Conservation (phyloP, 2,888 invertebrate species). For the Machimus rusticus region DNA sequence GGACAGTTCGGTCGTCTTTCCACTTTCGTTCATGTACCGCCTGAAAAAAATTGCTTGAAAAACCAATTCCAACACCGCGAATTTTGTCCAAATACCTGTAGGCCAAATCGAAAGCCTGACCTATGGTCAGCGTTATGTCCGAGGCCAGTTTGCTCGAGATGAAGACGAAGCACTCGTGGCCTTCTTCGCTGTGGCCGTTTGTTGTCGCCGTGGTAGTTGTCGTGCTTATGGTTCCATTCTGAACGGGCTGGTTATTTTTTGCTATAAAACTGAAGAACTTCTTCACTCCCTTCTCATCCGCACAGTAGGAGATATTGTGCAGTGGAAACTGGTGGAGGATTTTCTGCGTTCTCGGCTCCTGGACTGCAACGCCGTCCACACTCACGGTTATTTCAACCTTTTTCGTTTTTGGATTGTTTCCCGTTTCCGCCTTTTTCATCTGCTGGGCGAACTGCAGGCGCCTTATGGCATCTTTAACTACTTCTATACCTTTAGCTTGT, state of each 20-base stretch:
- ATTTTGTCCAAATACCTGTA: slow-evolving; percentile 70
- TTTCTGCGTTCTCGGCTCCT: slow-evolving; percentile 77
- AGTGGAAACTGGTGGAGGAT: slow-evolving; percentile 95
- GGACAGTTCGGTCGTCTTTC: slow-evolving; percentile 86
- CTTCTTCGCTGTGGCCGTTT: slow-evolving; percentile 70
- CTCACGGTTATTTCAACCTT: slow-evolving; percentile 97
- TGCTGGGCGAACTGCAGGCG: slow-evolving; percentile 95
- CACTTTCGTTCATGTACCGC: slow-evolving; percentile 90
- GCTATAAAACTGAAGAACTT: slow-evolving; percentile 79
- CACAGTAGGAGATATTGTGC: slow-evolving; percentile 98
- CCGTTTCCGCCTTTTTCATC: slow-evolving; percentile 88
- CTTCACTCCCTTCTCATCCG: slow-evolving; percentile 98
- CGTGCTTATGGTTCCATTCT: slow-evolving; percentile 41
- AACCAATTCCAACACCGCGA: background rate
- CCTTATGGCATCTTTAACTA: slow-evolving; percentile 96
- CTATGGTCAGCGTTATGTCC: slow-evolving; percentile 96
- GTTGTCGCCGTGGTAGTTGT: slow-evolving; percentile 49
- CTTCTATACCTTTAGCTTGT: slow-evolving; percentile 96
- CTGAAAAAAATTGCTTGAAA: slow-evolving; percentile 60
- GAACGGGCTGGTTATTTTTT: slow-evolving; percentile 53
- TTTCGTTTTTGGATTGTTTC: slow-evolving; percentile 79
- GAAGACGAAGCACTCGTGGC: slow-evolving; percentile 96
- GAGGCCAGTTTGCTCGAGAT: slow-evolving; percentile 97
- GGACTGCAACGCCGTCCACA: slow-evolving; percentile 94
- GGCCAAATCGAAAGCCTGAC: slow-evolving; percentile 97